Conservation (phyloP, 2,797 vertebrate species). For the Antrozous pallidus region DNA sequence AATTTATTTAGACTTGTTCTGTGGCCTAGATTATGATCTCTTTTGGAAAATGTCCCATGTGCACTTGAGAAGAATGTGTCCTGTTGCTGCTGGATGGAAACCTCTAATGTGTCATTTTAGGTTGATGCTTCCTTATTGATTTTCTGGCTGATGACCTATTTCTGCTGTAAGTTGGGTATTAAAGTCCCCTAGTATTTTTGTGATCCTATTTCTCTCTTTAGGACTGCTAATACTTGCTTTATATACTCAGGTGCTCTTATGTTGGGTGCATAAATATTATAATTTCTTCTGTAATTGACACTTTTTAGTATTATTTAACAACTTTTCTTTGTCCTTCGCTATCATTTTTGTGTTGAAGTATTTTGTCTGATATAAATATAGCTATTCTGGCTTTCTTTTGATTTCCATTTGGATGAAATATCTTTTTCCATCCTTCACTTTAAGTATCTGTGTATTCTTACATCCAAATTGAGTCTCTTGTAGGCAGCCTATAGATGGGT, state of each 20-base stretch:
- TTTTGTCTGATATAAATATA: neutral
- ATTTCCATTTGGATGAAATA: neutral
- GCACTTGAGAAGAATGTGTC: neutral
- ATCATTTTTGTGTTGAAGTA: neutral
- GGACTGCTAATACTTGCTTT: neutral
- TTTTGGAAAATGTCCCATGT: neutral
- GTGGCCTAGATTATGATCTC: neutral
- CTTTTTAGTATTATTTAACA: neutral
- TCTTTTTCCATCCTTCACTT: neutral
- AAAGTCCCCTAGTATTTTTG: neutral
- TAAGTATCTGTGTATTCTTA: neutral
- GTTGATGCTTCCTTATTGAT: neutral
- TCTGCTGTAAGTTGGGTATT: neutral
- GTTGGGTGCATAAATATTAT: neutral
- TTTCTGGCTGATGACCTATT: neutral
- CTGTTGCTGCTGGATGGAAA: neutral
- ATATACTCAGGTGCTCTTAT: neutral
- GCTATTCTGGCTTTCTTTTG: neutral
- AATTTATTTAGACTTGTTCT: neutral
- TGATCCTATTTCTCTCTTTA: neutral
- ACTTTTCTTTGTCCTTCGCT: neutral
- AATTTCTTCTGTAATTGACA: neutral
- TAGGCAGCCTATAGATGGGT: neutral
- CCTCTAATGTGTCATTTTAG: neutral
- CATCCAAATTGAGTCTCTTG: neutral